Conservation (phyloP, 2,113 vertebrate species). For the Labeo catla region DNA sequence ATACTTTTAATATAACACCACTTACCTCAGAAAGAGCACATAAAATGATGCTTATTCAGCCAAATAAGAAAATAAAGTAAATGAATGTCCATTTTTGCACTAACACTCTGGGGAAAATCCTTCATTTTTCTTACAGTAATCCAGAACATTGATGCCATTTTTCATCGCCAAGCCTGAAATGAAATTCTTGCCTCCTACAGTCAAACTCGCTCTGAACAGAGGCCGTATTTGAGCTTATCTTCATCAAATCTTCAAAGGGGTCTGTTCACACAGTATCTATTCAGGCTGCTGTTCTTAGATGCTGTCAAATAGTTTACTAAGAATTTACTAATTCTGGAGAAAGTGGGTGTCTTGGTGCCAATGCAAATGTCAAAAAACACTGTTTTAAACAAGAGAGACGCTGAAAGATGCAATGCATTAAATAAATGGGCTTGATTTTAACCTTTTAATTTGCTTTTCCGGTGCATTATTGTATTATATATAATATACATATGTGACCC, state of each 20-base stretch:
- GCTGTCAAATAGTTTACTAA: background rate
- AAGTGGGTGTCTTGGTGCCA: background rate
- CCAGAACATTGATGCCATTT: background rate
- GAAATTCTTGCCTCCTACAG: background rate
- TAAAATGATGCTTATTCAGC: background rate
- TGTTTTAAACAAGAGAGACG: background rate
- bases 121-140: too few relatives aligned
- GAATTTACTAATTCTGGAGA: background rate
- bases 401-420: conserved; percentile 21
- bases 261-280: background rate
- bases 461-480: background rate
- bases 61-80: background rate
- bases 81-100: background rate
- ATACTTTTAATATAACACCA: background rate
- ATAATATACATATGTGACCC: too few relatives aligned
- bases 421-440: conserved; percentile 42
- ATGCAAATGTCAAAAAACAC: background rate
- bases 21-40: background rate
- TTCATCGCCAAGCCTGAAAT: background rate
- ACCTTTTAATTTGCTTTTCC: background rate
- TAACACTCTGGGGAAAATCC: background rate
- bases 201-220: background rate
- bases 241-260: background rate
- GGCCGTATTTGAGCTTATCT: background rate
- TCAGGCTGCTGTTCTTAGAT: background rate